These are phyloP conservation scores for Paramormyrops kingsleyae DNA, from an alignment of 2,113 vertebrate genomes.

Conservation along the genomic window DNA sequence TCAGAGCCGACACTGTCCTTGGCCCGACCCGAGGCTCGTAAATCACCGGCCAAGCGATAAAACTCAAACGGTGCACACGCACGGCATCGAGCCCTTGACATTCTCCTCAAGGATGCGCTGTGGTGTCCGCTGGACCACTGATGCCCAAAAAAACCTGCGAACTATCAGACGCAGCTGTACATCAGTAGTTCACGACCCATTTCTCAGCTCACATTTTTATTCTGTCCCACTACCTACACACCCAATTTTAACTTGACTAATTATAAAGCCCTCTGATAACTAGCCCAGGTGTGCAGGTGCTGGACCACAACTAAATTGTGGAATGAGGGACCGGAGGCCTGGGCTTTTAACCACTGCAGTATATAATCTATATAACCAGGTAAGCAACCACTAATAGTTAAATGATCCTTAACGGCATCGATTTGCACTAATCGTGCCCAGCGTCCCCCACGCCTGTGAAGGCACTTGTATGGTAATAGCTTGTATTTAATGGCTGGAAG, in stretches of 20 bases:
- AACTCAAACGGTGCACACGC: background rate
- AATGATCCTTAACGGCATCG: background rate
- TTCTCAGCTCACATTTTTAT: background rate
- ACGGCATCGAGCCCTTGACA: background rate
- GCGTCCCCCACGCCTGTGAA: background rate
- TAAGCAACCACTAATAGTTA: background rate
- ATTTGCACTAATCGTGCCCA: background rate
- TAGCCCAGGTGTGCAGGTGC: background rate
- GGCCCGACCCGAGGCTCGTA: slow-evolving; percentile 12
- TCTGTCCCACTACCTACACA: background rate
- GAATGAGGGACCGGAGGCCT: background rate
- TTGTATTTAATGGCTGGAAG: background rate
- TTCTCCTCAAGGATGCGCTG: background rate
- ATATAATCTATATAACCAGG: background rate
- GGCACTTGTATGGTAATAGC: background rate
- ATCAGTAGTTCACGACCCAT: background rate
- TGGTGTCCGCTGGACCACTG: too few species aligned
- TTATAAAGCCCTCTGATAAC: background rate
- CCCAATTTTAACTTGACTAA: background rate
- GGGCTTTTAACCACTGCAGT: background rate
- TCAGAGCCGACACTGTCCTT: slow-evolving; percentile 6
- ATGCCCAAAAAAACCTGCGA: background rate
- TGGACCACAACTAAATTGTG: background rate
- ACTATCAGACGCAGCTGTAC: background rate
- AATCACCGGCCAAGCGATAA: slow-evolving; percentile 29